Percentiles rank a stretch among this genome's conserved stretches.
Evolutionary conservation across 2,888 invertebrate genomes (phyloP).

Genomic region (Caenorhabditis sp.): DNA sequence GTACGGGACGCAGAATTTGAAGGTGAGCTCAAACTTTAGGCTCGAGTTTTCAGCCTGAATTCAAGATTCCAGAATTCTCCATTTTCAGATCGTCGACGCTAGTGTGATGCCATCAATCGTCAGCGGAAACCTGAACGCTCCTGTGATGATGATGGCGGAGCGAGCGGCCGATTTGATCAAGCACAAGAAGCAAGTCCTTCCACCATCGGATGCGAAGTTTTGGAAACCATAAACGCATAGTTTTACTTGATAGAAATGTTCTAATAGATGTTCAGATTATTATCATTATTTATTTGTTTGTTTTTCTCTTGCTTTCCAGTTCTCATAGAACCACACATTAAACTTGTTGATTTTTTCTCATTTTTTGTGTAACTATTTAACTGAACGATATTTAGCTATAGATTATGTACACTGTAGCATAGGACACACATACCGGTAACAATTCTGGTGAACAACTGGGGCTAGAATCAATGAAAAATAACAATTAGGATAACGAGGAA

Average conservation of each 20-base stretch:
- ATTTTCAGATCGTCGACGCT: constrained; percentile 88
- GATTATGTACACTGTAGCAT: neutral
- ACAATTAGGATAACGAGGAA: constrained; percentile 15
- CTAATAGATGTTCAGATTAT: constrained; percentile 6
- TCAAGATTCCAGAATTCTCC: neutral
- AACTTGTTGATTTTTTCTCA: constrained; percentile 37
- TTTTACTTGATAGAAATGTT: neutral
- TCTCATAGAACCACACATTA: neutral
- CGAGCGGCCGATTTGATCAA: constrained; percentile 85
- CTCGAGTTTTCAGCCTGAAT: neutral
- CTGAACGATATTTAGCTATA: neutral
- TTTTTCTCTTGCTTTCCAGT: neutral
- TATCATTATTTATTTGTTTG: too few relatives aligned
- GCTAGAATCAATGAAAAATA: neutral
- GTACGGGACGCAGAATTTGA: constrained; percentile 73
- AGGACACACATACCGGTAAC: constrained; percentile 4
- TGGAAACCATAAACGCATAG: constrained; percentile 55
- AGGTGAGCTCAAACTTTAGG: too few relatives aligned
- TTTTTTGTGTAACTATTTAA: too few relatives aligned
- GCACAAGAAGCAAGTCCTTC: constrained; percentile 75
- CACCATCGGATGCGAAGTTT: constrained; percentile 33
- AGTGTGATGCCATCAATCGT: constrained; percentile 90
- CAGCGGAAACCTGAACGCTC: constrained; percentile 88
- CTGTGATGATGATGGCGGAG: constrained; percentile 85
- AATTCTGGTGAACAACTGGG: neutral